These are phyloP conservation scores for Melanaphis sacchari DNA, from an alignment of 1,140 invertebrate genomes.

Conservation along the genomic window DNA sequence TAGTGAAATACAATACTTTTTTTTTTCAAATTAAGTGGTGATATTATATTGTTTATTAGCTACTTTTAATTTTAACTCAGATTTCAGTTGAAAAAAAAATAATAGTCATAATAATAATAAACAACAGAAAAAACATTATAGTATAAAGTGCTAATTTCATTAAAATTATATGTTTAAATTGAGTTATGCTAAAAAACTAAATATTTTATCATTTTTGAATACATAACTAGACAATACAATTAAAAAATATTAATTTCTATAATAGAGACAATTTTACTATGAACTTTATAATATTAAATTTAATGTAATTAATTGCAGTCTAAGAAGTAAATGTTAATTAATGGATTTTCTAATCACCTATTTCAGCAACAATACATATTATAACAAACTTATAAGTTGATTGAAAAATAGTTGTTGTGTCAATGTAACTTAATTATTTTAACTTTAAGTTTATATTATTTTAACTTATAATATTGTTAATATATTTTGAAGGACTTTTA, in stretches of 20 bases:
- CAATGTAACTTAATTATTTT: not conserved
- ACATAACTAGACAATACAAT: not conserved
- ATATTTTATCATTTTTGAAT: not conserved
- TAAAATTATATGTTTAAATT: not conserved
- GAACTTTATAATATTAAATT: too few relatives aligned
- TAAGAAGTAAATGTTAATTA: not conserved
- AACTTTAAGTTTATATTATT: not conserved
- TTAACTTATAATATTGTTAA: not conserved
- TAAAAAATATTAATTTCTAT: not conserved
- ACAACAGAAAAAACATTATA: not conserved
- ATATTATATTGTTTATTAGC: not conserved
- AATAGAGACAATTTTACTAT: not conserved
- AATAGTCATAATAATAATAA: not conserved
- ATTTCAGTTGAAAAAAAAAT: not conserved
- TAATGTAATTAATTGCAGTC: too few relatives aligned
- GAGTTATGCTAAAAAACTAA: not conserved
- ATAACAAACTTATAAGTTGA: not conserved
- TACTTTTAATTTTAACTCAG: not conserved
- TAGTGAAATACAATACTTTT: not conserved
- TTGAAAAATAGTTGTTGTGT: not conserved
- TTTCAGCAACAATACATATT: not conserved
- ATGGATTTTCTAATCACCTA: not conserved
- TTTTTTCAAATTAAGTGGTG: not conserved
- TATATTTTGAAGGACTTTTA: not conserved
- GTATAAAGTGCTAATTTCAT: not conserved